These are phyloP conservation scores for Trididemnum nubilum DNA, from an alignment of 23 tunicate genomes.

Conservation along the genomic window DNA sequence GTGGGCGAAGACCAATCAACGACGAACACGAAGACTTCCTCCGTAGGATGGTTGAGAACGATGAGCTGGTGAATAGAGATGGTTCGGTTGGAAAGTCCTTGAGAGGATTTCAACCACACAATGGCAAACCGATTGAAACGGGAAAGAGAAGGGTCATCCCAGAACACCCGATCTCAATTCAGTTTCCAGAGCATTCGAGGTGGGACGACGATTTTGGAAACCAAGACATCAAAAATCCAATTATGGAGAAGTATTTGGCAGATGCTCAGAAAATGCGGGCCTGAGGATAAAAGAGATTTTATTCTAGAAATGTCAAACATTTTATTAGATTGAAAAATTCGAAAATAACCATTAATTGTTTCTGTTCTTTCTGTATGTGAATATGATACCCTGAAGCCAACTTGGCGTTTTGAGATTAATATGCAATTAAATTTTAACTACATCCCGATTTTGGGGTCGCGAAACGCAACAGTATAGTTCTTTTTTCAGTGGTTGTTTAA, in stretches of 20 bases:
- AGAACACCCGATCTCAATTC: slow-evolving; percentile 71
- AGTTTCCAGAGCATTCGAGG: slow-evolving; percentile 79
- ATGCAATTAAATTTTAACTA: too few species aligned
- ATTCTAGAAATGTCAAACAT: too few species aligned
- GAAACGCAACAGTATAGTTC: too few species aligned
- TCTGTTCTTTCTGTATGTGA: too few species aligned
- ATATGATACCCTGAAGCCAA: too few species aligned
- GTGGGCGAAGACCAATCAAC: slow-evolving; percentile 45
- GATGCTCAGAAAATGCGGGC: slow-evolving; percentile 46
- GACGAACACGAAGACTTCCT: slow-evolving; percentile 74
- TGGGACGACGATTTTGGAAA: slow-evolving; percentile 58
- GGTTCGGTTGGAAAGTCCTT: slow-evolving; percentile 15
- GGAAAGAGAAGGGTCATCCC: slow-evolving; percentile 58
- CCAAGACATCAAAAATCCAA: slow-evolving; percentile 37
- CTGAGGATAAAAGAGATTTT: too few species aligned
- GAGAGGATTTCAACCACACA: slow-evolving; percentile 43
- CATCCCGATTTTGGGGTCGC: too few species aligned
- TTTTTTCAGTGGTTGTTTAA: too few species aligned
- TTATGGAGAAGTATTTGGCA: slow-evolving; percentile 66
- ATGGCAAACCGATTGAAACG: slow-evolving; percentile 39
- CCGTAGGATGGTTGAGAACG: slow-evolving; percentile 77
- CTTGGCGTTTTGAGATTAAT: too few species aligned
- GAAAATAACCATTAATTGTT: too few species aligned
- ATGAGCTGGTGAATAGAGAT: slow-evolving; percentile 58
- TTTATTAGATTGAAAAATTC: too few species aligned